phyloP scores from a whole-genome alignment of 2,113 vertebrate species.

The Brienomyrus brachyistius region DNA sequence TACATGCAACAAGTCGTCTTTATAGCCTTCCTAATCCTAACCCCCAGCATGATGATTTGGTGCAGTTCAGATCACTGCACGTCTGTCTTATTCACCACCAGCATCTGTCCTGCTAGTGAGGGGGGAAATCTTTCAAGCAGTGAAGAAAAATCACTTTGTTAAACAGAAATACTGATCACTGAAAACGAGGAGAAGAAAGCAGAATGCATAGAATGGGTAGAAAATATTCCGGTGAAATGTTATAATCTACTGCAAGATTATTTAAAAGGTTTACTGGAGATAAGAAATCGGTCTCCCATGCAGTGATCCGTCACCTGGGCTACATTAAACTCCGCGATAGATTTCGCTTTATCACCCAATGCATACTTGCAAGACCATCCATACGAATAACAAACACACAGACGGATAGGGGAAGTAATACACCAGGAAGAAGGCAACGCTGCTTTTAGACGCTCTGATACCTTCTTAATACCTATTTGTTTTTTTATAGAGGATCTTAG shows the following conservation, averaged over 20 bases:
- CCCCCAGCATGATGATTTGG: neutral
- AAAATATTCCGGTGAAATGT: neutral
- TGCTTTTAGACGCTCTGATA: neutral
- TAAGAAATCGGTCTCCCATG: neutral
- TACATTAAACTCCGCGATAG: neutral
- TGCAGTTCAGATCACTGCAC: neutral
- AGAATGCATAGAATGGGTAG: neutral
- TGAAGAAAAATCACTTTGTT: neutral
- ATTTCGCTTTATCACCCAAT: neutral
- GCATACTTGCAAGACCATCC: neutral
- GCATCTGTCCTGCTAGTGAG: neutral
- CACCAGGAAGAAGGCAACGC: neutral
- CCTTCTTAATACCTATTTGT: neutral
- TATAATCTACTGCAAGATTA: neutral
- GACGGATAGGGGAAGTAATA: neutral
- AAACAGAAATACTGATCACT: neutral
- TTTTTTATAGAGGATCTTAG: neutral
- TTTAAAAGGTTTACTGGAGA: neutral
- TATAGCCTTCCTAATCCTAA: neutral
- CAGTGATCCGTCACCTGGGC: neutral
- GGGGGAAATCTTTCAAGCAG: neutral
- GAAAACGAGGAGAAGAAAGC: neutral
- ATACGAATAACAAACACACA: neutral
- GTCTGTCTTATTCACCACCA: neutral
- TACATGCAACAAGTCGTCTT: neutral